A percentile compares a stretch with the other conserved stretches of the same genome.
Evolutionary conservation across 2,888 invertebrate genomes (phyloP).

Genomic region (Leptinotarsa rubiginosa): DNA sequence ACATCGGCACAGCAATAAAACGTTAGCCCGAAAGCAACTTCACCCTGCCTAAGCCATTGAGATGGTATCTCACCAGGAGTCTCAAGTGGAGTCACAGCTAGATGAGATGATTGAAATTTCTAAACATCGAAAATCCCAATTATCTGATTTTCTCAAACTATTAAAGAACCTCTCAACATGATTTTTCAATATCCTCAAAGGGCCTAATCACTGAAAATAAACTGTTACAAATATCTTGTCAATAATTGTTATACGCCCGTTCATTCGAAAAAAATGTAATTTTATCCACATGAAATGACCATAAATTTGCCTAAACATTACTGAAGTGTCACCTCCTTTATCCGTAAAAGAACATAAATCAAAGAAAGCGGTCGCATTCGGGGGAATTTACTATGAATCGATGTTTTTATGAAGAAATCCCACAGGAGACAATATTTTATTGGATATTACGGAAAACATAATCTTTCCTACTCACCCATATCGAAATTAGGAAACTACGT

Average conservation of each 20-base stretch:
- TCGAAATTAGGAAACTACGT: too few species aligned
- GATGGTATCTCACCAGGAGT: too few species aligned
- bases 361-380: constrained; percentile 37
- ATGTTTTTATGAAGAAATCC: constrained; percentile 23
- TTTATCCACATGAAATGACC: constrained; percentile 21
- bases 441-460: not conserved
- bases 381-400: constrained; percentile 38
- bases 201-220: not conserved
- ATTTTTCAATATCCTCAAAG: not conserved
- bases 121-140: too few species aligned
- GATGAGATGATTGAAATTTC: too few species aligned
- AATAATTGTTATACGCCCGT: not conserved
- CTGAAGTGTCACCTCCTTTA: constrained; percentile 39
- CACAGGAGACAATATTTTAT: not conserved
- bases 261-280: not conserved
- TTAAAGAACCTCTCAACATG: not conserved
- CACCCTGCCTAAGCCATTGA: too few species aligned
- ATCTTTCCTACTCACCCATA: too few species aligned
- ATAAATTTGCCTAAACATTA: constrained; percentile 40
- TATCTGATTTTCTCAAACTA: too few species aligned
- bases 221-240: not conserved
- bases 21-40: too few species aligned
- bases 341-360: constrained; percentile 42
- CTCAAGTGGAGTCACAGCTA: too few species aligned
- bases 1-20: too few species aligned